Percentiles rank a stretch among this genome's conserved stretches.
Conservation (phyloP, 2,888 invertebrate genomes). For the Dolichopus griseipennis region DNA sequence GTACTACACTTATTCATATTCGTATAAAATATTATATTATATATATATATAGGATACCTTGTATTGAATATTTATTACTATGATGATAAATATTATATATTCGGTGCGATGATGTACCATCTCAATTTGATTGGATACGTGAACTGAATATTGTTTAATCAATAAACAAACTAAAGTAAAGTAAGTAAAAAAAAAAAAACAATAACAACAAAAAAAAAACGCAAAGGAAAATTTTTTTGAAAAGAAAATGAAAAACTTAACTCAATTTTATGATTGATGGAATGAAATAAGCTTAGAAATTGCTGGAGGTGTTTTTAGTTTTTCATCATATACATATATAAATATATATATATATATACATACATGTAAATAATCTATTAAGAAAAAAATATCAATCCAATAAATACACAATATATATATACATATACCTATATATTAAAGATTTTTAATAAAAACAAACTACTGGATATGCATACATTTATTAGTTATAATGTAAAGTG, state of each 20-base stretch:
- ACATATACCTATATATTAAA: too few relatives aligned
- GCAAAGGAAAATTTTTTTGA: too few relatives aligned
- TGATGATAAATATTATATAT: neutral
- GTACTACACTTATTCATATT: neutral
- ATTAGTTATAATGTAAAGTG: too few relatives aligned
- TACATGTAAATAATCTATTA: too few relatives aligned
- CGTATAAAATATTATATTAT: neutral
- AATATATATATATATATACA: too few relatives aligned
- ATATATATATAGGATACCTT: neutral
- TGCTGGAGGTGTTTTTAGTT: neutral
- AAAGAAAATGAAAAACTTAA: neutral
- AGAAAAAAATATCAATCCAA: too few relatives aligned
- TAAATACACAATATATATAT: too few relatives aligned
- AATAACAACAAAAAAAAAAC: too few relatives aligned
- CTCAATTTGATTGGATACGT: constrained; percentile 11
- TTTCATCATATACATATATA: too few relatives aligned
- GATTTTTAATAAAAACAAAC: too few relatives aligned
- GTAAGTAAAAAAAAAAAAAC: neutral
- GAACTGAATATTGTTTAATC: constrained; percentile 9
- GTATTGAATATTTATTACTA: neutral
- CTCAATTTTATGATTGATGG: constrained; percentile 4
- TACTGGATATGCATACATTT: too few relatives aligned
- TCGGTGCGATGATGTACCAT: neutral
- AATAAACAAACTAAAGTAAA: neutral
- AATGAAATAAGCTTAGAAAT: neutral